A percentile compares a stretch with the other conserved stretches of the same genome.
Conservation (phyloP, 2,113 vertebrate species). For the Phrynosoma platyrhinos region DNA sequence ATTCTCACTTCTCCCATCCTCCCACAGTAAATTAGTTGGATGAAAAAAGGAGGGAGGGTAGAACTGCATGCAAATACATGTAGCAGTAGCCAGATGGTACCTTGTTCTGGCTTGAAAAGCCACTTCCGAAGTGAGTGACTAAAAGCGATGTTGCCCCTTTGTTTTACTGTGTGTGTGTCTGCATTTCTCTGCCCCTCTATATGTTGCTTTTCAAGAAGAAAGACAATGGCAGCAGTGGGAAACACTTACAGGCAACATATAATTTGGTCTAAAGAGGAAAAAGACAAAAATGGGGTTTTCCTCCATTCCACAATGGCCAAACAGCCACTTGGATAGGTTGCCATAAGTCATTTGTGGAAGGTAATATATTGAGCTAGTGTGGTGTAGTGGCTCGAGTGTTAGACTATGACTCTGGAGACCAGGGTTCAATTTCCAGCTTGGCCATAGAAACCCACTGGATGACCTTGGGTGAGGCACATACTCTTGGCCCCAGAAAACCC, state of each 20-base stretch:
- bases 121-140: background rate
- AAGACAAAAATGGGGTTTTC: too few species aligned
- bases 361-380: background rate
- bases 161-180: too few species aligned
- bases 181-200: background rate
- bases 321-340: background rate
- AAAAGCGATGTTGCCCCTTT: background rate
- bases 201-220: background rate
- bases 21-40: slow-evolving; percentile 1
- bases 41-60: background rate
- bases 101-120: background rate
- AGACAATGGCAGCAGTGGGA: too few species aligned
- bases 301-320: background rate
- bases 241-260: background rate
- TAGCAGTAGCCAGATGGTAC: background rate
- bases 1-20: background rate
- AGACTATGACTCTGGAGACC: too few species aligned
- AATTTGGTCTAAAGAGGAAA: too few species aligned
- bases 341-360: background rate
- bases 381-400: too few species aligned
- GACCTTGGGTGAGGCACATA: too few species aligned
- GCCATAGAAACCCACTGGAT: too few species aligned
- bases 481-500: too few species aligned
- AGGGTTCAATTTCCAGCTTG: too few species aligned
- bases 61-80: background rate